Evolutionary conservation across 2,888 invertebrate species (phyloP), one percentile per base, ranked within the genome.

Genomic region (Cephus sareptanus): DNA sequence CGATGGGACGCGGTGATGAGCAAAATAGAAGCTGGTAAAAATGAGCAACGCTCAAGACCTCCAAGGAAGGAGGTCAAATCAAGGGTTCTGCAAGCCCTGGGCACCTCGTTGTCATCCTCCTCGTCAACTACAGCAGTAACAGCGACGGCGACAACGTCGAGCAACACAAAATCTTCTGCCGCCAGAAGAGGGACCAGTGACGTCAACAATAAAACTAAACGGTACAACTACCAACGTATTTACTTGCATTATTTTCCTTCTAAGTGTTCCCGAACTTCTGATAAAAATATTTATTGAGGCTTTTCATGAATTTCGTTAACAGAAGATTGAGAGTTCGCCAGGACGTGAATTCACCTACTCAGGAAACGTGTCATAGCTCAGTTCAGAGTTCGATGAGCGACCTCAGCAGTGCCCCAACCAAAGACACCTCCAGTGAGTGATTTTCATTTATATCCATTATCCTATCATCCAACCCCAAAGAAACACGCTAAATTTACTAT

Each of bases 61-160:
- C 95, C 95, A 83, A 93, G 95, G 83, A 97, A 96, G 92, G 97
- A 98, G 90, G 96, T 98, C 68, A 98, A 98, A 92, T 97, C 98
- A 74, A 96, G 97, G 92, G 95, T 97, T 80, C 80, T 90, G 13
- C 90, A 91, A 71, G 88, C 84, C 56, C 79, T 91, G 15, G 85
- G 85, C 12, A 87, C 88, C 69, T 83, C 86, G 4, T 80, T 85
- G 0, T 81, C 85, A 15, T 84, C 87, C 3, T 79, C 88, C 4
- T 77, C 89, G 23, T 85, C 89, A 0, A 81, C 83, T 1, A 83
- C 80, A 40, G 31, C 30, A 11, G 33, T 31, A 23, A 30, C 15
- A 11, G 23, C 81, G 11, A 82, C 80, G 15, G 81, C 81, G 4
- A 80, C 76, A 6, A 82, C 83, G 11, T 81, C 82, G 30, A 77